Evolutionary conservation across 2,888 invertebrate species (phyloP), one percentile per base, ranked within the genome.

Genomic region (Amiota minor): DNA sequence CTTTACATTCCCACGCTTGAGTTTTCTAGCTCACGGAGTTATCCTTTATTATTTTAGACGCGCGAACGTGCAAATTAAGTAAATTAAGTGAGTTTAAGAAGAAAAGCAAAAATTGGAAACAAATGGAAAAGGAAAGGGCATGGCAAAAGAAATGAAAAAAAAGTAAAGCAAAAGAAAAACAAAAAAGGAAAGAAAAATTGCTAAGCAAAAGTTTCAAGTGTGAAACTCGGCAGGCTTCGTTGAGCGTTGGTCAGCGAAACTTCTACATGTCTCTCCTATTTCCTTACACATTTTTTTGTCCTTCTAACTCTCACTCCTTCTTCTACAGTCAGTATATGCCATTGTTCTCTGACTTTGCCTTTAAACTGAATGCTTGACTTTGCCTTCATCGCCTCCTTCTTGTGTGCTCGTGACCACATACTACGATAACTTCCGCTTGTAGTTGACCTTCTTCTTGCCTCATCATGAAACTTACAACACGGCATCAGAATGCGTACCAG

Each of bases 61-160:
- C 59, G 73, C 55, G 72, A 80, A 79, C 75, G 78, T 77, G 78
- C 72, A 76, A 79, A 78, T 77, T 77, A 73, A 79, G 74, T 75
- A 77, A 76, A 78, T 72, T 65, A 74, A 77, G 73, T 72, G 55
- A 72, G 75, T 70, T 23, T 47, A 59, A 23, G 23, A 67, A 59
- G 75, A 70, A 68, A 23, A 35, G 47, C 18, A 69, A 64, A 18
- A 45, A 50, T 14, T 20, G 49, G 14, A 45, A 35, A 4, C 35
- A 35, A 35, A 6, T 35, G 6, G 6, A 35, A 35, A 35, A 35
- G 35, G 35, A 8, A 6, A 35, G 35, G 6, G 6, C 35, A 35
- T 35, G 3, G 35, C n/a, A n/a, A n/a, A n/a, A 35, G 6, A 35
- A 35, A 73, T 77, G 74, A 74, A 77, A 76, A 78, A 71, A 62